Conservation (phyloP, 2,888 invertebrate genomes). For the Hydrotaea diabolus region DNA sequence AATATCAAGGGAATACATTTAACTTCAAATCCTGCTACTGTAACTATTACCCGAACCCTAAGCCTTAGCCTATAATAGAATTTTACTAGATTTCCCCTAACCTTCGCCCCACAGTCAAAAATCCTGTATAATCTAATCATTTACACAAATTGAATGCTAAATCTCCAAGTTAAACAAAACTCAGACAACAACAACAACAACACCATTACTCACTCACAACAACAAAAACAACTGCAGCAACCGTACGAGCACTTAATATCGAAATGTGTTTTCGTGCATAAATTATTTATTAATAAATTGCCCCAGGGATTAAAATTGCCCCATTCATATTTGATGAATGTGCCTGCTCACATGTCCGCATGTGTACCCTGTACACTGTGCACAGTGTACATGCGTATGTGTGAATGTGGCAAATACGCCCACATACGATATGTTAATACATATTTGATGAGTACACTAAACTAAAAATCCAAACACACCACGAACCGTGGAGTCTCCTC, state of each 20-base stretch:
- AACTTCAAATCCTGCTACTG: no score
- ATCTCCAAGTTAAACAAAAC: slow-evolving; percentile 2
- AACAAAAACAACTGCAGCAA: neutral
- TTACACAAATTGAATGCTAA: slow-evolving; percentile 2
- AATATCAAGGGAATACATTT: no score
- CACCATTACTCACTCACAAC: neutral
- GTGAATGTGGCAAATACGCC: slow-evolving; percentile 31
- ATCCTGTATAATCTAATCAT: slow-evolving; percentile 6
- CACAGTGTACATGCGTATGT: neutral
- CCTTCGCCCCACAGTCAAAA: neutral
- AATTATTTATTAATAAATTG: slow-evolving; percentile 50
- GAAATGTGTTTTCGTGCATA: slow-evolving; percentile 33
- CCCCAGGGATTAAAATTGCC: slow-evolving; percentile 48
- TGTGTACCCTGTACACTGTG: neutral
- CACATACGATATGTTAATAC: slow-evolving; percentile 24
- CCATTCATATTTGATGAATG: slow-evolving; percentile 17
- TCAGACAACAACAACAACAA: neutral
- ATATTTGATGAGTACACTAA: slow-evolving; percentile 45
- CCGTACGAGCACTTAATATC: slow-evolving; percentile 18
- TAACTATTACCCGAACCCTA: no score
- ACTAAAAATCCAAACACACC: slow-evolving; percentile 20
- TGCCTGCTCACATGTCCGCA: neutral
- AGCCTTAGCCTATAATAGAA: no score
- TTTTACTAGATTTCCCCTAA: no score
- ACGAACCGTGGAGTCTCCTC: neutral